Base-by-base conservation (phyloP, 1,140 invertebrate species). In the Aphelenchoides fujianensis region DNA sequence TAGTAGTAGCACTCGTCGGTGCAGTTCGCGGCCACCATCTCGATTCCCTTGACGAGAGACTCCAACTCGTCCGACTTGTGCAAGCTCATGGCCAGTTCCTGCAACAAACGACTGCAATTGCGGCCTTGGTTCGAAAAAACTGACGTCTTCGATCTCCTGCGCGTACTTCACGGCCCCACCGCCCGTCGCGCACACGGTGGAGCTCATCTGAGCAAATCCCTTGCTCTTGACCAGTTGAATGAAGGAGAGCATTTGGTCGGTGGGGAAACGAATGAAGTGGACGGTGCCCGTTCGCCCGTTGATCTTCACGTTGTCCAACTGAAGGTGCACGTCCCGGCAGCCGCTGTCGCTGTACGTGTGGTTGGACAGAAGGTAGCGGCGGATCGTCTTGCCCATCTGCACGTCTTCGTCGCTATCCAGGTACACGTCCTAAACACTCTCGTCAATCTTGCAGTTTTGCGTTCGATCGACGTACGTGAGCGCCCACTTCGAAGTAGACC, bases 81-180 rank as follows among this genome's bases (percentile, higher is more conserved):
- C 55, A 98, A 88, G 72, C 89, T 90, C 89, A 98, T 90, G 83
- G 94, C 94, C 27, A 98, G 91, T 87, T 94, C 91, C 92, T 95
- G 85, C 9, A 79, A 88, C 27, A 71, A 69, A 57, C 52, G 66
- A 66, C 37, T 62, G 2, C 2, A 52, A 72, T 28, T 23, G 2
- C 30, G 3, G 61, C 2, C 3, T 73, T 16, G 59, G 28, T 16
- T 0, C 2, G 2, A 23, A 19, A 16, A 27, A 62, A 61, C 54
- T 85, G 85, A 94, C 93, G 86, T 90, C 89, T 83, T 90, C 90
- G 84, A 97, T 96, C 84, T 94, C 91, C 70, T 91, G 89, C 86
- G 97, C 95, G 86, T 98, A 98, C 86, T 97, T 98, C 83, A 91
- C 97, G 1, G 96, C 96, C 23, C 96, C 96, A 3, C 96, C 96